phyloP scores from a whole-genome alignment of 2,797 vertebrate species.

The Capromys pilorides region DNA sequence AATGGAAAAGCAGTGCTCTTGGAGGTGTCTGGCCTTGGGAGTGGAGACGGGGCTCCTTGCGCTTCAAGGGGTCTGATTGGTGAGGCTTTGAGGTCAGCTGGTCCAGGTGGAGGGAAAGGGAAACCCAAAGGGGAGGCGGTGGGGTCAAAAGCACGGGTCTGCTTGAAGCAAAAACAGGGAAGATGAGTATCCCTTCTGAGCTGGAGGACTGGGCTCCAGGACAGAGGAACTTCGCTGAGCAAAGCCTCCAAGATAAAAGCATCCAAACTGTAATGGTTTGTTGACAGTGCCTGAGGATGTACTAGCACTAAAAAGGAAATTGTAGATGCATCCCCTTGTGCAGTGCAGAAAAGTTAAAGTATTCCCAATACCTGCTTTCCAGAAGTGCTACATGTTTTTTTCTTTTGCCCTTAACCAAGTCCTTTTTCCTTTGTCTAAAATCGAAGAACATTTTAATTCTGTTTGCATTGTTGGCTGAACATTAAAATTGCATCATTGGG shows the following conservation, averaged over 20 bases:
- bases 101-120: neutral
- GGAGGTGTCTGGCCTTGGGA: neutral
- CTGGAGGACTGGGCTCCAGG: neutral
- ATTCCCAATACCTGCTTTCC: conserved; percentile 13
- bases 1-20: neutral
- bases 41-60: neutral
- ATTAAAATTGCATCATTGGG: conserved; percentile 46
- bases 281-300: neutral
- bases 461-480: conserved; percentile 68
- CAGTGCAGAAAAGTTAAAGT: conserved; percentile 33
- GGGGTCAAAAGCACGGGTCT: neutral
- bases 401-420: conserved; percentile 59
- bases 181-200: neutral
- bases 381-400: neutral
- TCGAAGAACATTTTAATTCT: conserved; percentile 77
- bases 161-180: conserved; percentile 3
- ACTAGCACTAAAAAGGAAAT: conserved; percentile 37
- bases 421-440: conserved; percentile 69
- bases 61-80: neutral
- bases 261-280: neutral
- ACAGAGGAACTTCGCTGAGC: neutral
- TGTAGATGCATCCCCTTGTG: conserved; percentile 11
- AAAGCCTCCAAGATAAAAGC: neutral
- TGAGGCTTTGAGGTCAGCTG: fast-evolving
- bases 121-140: neutral